Base-by-base conservation (phyloP, 1,140 invertebrate genomes). In the Cheumatopsyche charites region DNA sequence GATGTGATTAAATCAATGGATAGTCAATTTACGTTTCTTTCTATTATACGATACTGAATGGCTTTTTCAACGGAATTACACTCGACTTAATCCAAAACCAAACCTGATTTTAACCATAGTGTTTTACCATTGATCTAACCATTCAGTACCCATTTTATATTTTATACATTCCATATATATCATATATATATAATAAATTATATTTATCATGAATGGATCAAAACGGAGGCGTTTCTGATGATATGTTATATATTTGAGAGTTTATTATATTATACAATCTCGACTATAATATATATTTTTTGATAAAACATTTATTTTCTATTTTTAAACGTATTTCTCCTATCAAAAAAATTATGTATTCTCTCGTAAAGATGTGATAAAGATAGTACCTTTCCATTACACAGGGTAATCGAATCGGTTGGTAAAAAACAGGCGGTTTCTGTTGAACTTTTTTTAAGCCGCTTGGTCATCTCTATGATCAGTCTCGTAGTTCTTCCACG, bases 301-400 rank as follows among this genome's bases (percentile, higher is more conserved):
- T 69, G 72, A 76, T 72, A 65, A 23, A 55, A 29, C 61, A 65
- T 76, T 72, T 76, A 76, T 71, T 73, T 73, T 73, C 55, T 69
- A 71, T 36, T n/a, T n/a, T 67, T 72, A 41, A 26, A 55, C 43
- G 52, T 25, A 73, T 72, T 69, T 73, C 62, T 73, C 66, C 65
- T 73, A 76, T 72, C 67, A 45, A 72, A 58, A 41, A 47, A 26
- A 42, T 62, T 63, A 47, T 62, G 25, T 68, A 58, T 49, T 45
- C 23, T 52, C 41, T 55, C 19, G 26, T 17, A 69, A 71, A 69
- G 67, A 70, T 76, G 74, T 76, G 74, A 76, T 73, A 76, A 72
- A 75, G 74, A 45, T 76, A 69, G 73, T 73, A 71, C 74, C 72
- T 73, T 69, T 69, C 72, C 75, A 63, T 72, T 47, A 65, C 58